phyloP scores from a whole-genome alignment of 1,140 invertebrate genomes.

The Tetragonula clypearis region DNA sequence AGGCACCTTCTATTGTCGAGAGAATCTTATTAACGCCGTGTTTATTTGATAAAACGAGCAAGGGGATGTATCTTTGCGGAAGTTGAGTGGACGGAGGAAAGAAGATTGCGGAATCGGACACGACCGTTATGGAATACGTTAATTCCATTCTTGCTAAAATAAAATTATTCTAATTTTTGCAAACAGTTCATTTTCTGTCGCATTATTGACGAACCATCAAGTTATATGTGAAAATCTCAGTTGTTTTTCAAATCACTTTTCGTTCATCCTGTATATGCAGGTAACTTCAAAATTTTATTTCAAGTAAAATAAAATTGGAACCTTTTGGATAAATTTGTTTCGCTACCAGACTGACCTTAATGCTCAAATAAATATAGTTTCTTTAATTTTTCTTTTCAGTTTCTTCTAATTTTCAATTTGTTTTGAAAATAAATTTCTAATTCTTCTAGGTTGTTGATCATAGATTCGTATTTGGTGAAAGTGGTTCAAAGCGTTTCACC shows the following conservation, averaged over 20 bases:
- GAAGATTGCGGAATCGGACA: constrained; percentile 24
- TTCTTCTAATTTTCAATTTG: no score
- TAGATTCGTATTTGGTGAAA: background rate
- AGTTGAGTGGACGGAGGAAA: background rate
- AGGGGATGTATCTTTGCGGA: background rate
- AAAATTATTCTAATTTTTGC: background rate
- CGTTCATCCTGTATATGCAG: background rate
- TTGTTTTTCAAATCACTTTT: background rate
- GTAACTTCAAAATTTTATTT: background rate
- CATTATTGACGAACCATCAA: background rate
- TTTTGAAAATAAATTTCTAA: no score
- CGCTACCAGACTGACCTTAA: background rate
- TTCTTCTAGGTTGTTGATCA: no score
- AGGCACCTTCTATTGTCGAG: background rate
- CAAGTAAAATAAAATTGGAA: background rate
- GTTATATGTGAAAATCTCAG: background rate
- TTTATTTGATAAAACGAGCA: constrained; percentile 22
- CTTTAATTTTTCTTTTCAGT: no score
- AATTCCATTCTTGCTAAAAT: background rate
- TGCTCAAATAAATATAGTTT: no score
- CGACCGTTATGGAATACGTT: background rate
- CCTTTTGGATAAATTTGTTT: background rate
- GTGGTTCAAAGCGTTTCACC: background rate
- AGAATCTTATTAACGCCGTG: constrained; percentile 31
- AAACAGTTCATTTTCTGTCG: constrained; percentile 21